A percentile compares a stretch with the other conserved stretches of the same genome.
Conservation (phyloP, 2,888 invertebrate species). For the Stenichneumon culpator region DNA sequence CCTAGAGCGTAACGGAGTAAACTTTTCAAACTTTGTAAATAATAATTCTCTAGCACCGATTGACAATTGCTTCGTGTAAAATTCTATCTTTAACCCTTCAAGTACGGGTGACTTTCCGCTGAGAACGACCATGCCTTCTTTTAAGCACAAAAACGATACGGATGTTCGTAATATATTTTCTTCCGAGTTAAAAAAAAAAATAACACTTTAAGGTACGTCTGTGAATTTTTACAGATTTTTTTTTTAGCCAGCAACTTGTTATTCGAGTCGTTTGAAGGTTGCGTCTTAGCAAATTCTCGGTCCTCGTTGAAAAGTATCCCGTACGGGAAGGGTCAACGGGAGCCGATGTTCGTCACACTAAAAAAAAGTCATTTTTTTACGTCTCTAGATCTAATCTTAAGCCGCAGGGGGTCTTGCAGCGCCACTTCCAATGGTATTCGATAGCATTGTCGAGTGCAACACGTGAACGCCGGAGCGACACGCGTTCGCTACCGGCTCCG, state of each 20-base stretch:
- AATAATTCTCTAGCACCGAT: slow-evolving; percentile 8
- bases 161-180: too few relatives aligned
- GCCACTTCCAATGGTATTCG: background rate
- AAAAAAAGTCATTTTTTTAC: background rate
- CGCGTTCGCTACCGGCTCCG: slow-evolving; percentile 15
- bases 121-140: background rate
- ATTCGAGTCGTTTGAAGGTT: too few relatives aligned
- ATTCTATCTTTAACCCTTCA: too few relatives aligned
- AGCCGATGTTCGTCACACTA: background rate
- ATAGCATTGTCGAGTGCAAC: slow-evolving; percentile 39
- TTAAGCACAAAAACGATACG: too few relatives aligned
- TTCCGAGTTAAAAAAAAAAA: too few relatives aligned
- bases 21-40: slow-evolving; percentile 53
- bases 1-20: slow-evolving; percentile 21
- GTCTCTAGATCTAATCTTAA: background rate
- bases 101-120: background rate
- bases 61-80: slow-evolving; percentile 16
- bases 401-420: slow-evolving; percentile 20
- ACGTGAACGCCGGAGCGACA: slow-evolving; percentile 37
- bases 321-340: too few relatives aligned
- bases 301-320: too few relatives aligned
- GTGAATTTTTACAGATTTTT: too few relatives aligned
- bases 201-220: too few relatives aligned
- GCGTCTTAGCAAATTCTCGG: too few relatives aligned
- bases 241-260: too few relatives aligned